Percentiles rank a stretch among this genome's conserved stretches.
Evolutionary conservation across 2,113 vertebrate genomes (phyloP).

Genomic region (Lathamus discolor): DNA sequence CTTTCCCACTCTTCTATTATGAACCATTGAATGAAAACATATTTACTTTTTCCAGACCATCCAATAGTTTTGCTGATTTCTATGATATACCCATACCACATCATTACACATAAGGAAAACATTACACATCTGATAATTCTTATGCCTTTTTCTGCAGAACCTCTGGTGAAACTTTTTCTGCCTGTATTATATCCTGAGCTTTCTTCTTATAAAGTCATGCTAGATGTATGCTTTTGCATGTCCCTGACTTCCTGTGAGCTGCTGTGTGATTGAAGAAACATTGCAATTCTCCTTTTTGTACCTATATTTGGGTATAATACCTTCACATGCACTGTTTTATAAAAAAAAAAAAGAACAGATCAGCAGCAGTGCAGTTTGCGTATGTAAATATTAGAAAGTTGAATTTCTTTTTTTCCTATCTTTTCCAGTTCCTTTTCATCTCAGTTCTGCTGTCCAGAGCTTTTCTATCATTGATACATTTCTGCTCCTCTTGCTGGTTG

Average conservation of each 20-base stretch:
- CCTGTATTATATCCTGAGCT: not conserved
- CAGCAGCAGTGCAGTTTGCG: not conserved
- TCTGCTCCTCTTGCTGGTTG: not conserved
- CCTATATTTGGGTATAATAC: not conserved
- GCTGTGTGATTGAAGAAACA: not conserved
- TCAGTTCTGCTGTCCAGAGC: not conserved
- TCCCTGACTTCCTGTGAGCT: not conserved
- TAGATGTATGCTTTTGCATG: not conserved
- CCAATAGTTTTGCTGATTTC: not conserved
- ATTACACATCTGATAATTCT: not conserved
- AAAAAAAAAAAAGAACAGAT: not conserved
- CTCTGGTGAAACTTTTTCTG: not conserved
- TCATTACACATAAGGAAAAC: not conserved
- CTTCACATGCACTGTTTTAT: not conserved
- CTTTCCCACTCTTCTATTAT: not conserved
- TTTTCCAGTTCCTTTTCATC: not conserved
- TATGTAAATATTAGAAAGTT: fast-evolving
- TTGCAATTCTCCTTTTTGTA: fast-evolving
- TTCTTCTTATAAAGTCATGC: not conserved
- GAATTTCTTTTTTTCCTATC: not conserved
- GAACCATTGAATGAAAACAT: not conserved
- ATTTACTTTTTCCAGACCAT: not conserved
- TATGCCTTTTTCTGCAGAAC: not conserved
- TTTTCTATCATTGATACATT: not conserved
- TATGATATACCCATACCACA: not conserved